These are phyloP conservation scores for Gallinago media DNA, from an alignment of 2,113 vertebrate genomes.

Conservation along the genomic window DNA sequence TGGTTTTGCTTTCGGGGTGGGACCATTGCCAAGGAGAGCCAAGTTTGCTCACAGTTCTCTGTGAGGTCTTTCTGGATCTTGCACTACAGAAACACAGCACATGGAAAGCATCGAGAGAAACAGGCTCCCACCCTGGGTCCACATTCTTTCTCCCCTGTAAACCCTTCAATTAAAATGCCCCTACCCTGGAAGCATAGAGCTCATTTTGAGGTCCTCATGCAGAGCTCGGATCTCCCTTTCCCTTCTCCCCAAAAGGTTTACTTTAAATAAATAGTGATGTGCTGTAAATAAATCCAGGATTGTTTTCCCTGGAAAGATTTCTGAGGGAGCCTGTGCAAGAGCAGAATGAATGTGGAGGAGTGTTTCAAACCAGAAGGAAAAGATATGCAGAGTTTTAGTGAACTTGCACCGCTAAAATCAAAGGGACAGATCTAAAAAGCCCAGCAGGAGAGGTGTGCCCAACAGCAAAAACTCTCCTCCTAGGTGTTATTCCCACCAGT, in stretches of 20 bases:
- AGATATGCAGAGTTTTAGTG: neutral
- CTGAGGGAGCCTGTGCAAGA: conserved; percentile 10
- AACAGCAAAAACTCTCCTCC: neutral
- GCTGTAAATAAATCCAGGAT: conserved; percentile 42
- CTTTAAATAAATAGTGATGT: conserved; percentile 38
- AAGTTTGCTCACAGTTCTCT: neutral
- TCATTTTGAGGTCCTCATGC: neutral
- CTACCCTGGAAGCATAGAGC: neutral
- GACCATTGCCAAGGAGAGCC: neutral
- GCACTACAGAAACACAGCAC: neutral
- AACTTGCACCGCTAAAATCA: neutral
- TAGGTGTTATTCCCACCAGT: neutral
- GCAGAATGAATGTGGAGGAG: conserved; percentile 21
- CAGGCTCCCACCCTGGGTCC: neutral
- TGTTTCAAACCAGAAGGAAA: conserved; percentile 8
- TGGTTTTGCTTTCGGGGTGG: neutral
- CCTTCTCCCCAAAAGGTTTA: neutral
- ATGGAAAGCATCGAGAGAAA: neutral
- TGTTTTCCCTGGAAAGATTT: conserved; percentile 64
- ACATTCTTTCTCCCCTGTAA: neutral
- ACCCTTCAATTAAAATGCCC: neutral
- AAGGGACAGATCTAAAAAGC: neutral
- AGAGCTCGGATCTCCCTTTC: neutral
- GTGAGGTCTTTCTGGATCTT: neutral
- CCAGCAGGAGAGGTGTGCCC: accelerated